Conservation (phyloP, 2,888 invertebrate species). For the Graphium colonna region DNA sequence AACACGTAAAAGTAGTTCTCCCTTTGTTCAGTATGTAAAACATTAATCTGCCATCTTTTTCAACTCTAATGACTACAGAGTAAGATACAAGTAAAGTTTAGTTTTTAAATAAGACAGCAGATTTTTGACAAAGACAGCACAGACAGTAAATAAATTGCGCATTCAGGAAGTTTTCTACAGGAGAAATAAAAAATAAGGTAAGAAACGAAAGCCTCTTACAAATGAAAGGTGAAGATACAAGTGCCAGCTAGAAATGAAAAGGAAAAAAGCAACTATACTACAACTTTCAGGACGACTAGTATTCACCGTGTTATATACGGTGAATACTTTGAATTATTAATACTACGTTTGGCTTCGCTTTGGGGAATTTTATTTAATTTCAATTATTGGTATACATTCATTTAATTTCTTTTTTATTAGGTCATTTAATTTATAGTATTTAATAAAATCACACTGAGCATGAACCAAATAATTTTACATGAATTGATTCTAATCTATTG, state of each 20-base stretch:
- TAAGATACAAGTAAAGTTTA: no score
- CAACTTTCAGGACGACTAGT: constrained; percentile 71
- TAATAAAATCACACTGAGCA: no score
- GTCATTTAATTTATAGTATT: no score
- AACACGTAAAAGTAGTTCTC: no score
- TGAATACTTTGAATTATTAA: constrained; percentile 36
- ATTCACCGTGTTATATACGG: not conserved
- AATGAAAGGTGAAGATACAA: constrained; percentile 70
- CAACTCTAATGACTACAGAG: no score
- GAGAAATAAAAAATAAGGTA: constrained; percentile 47
- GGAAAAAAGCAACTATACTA: constrained; percentile 69
- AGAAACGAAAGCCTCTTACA: constrained; percentile 53
- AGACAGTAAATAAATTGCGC: constrained; percentile 30
- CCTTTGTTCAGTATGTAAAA: no score
- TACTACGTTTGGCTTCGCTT: constrained; percentile 47
- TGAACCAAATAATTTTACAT: no score
- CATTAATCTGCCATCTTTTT: not conserved
- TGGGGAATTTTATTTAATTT: constrained; percentile 9
- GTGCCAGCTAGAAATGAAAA: constrained; percentile 74
- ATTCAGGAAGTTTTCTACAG: constrained; percentile 63
- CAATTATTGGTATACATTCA: no score
- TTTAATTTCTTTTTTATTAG: no score
- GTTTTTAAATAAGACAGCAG: not conserved
- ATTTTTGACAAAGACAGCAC: not conserved
- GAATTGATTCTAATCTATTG: no score